Evolutionary conservation across 2,797 vertebrate species (phyloP), one percentile per base, ranked within the genome.

Genomic region (Oryzias sinensis): DNA sequence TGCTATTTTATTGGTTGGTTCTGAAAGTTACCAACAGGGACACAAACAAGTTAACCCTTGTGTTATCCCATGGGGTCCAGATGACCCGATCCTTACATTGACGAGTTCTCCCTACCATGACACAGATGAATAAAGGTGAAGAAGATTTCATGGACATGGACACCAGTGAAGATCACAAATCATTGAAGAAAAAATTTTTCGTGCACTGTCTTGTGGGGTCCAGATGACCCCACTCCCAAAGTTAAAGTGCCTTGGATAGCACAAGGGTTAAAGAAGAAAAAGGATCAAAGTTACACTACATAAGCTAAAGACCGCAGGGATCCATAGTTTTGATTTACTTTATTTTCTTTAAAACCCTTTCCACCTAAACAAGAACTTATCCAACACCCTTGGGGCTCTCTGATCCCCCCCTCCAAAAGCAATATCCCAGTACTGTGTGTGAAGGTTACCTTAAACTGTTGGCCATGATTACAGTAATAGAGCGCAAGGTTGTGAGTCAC

Each of bases 21-120:
- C 70, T 79, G 76, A 72, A 81, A 73, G 62, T 58, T 43, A 44
- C 53, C 48, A 40, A 72, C 73, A 59, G 59, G 55, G 54, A 56
- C 56, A 72, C 53, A 77, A 81, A 80, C 57, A 77, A 75, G 73
- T 63, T 3, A 22, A 22, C 20, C 20, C 20, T 22, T 22, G 20
- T 22, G 20, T 3, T 22, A 22, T 22, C 20, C 20, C 3, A 22
- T 22, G 20, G 20, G 20, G 20, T 22, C 20, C 20, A 22, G 20
- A 22, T 22, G 20, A 22, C 20, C 20, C 20, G 3, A 22, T 22
- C 20, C 20, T 22, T 22, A 22, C 20, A 2, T 22, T 22, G 20
- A 22, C 20, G 3, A 2, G 20, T 22, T 22, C 20, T 22, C 20
- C 20, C 1, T 1, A 22, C 2, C 20, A 22, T 22, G 20, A 22